Conservation (phyloP, 2,113 vertebrate genomes). For the Malurus cyaneus region DNA sequence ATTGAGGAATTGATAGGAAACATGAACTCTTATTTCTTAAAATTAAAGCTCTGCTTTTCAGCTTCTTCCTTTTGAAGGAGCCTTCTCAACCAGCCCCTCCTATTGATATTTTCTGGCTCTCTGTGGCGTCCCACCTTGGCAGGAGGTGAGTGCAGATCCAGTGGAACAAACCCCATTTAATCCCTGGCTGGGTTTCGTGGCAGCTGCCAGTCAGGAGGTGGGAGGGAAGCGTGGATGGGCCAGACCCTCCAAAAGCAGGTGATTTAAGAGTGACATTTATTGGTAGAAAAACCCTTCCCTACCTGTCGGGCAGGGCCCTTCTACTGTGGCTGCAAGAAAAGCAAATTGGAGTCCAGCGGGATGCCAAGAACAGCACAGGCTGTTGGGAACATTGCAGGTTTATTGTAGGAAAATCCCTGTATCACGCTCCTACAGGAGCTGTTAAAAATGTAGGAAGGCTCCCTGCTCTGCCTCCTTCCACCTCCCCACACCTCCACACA, state of each 20-base stretch:
- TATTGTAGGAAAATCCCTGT: conserved; percentile 62
- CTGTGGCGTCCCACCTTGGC: neutral
- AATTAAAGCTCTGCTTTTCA: neutral
- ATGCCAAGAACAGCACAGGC: conserved; percentile 52
- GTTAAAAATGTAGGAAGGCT: conserved; percentile 36
- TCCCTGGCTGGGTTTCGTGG: conserved; percentile 1
- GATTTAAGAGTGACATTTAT: conserved; percentile 61
- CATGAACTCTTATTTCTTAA: neutral
- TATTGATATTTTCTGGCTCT: neutral
- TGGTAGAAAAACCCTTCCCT: conserved; percentile 52
- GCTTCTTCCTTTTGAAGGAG: neutral
- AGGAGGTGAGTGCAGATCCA: neutral
- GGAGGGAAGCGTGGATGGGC: conserved; percentile 22
- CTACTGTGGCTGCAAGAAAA: conserved; percentile 38
- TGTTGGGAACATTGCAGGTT: conserved; percentile 48
- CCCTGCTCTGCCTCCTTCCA: conserved; percentile 3
- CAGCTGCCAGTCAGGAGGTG: conserved; percentile 34
- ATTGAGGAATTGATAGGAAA: neutral
- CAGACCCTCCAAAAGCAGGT: conserved; percentile 25
- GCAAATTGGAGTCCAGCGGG: conserved; percentile 34
- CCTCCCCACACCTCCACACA: conserved; percentile 35
- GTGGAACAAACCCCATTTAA: conserved; percentile 25
- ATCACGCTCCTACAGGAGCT: conserved; percentile 45
- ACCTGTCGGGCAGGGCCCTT: conserved; percentile 24
- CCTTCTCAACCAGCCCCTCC: neutral